A percentile compares a stretch with the other conserved stretches of the same genome.
These are phyloP conservation scores for Erebia ligea DNA, from an alignment of 2,888 invertebrate species.

Conservation along the genomic window DNA sequence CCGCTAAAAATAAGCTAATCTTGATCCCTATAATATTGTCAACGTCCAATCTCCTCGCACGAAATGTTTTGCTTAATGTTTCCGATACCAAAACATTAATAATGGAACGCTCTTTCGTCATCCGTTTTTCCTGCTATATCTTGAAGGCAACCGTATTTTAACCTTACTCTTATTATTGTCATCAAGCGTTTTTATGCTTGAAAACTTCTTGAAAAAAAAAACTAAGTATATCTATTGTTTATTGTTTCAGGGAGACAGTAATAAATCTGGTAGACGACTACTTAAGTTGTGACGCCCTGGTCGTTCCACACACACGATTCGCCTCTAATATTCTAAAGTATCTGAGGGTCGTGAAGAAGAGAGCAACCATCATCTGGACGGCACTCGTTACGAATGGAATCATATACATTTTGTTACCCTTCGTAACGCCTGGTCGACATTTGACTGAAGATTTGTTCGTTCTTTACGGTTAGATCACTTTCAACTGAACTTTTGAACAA, in stretches of 20 bases:
- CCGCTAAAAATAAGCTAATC: too few species aligned
- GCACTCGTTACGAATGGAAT: constrained; percentile 10
- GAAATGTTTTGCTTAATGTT: too few species aligned
- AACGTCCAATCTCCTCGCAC: too few species aligned
- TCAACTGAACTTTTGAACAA: too few species aligned
- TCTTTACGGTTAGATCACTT: constrained; percentile 49
- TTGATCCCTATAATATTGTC: too few species aligned
- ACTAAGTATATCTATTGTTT: neutral
- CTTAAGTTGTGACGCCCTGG: constrained; percentile 48
- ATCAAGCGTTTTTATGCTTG: too few species aligned
- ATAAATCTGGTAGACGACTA: constrained; percentile 49
- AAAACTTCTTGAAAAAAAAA: too few species aligned
- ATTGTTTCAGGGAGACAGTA: constrained; percentile 47
- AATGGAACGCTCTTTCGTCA: too few species aligned
- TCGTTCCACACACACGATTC: constrained; percentile 51
- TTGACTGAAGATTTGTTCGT: constrained; percentile 51
- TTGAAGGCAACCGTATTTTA: too few species aligned
- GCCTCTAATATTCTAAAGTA: constrained; percentile 48
- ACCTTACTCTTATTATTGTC: too few species aligned
- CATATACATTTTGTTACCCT: constrained; percentile 38
- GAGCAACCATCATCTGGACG: constrained; percentile 27
- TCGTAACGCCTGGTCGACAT: constrained; percentile 56
- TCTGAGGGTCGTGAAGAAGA: constrained; percentile 47
- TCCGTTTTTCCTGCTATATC: too few species aligned
- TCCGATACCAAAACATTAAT: too few species aligned